phyloP scores from a whole-genome alignment of 2,888 invertebrate species.

The Apoderus coryli region DNA sequence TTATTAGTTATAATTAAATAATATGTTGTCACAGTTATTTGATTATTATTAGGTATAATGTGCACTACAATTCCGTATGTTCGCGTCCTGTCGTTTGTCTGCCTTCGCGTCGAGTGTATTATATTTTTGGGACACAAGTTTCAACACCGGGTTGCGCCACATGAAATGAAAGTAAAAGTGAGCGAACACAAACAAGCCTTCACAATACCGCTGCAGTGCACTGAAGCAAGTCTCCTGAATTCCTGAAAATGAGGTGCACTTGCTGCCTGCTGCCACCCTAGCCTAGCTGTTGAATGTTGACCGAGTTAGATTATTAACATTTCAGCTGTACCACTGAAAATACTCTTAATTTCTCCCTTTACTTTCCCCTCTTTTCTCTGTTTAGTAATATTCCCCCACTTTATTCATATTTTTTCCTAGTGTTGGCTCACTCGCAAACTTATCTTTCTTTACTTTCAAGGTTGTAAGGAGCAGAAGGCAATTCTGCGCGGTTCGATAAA shows the following conservation, averaged over 20 bases:
- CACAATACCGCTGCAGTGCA: slow-evolving; percentile 20
- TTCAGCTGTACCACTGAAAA: too few relatives aligned
- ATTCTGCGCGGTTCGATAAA: slow-evolving; percentile 19
- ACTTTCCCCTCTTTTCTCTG: slow-evolving; percentile 36
- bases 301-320: too few relatives aligned
- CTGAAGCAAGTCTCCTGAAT: slow-evolving; percentile 22
- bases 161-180: slow-evolving; percentile 38
- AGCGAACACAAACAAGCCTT: slow-evolving; percentile 28
- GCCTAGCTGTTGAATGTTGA: too few relatives aligned
- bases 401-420: slow-evolving; percentile 33
- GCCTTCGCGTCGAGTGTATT: slow-evolving; percentile 30
- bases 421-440: slow-evolving; percentile 31
- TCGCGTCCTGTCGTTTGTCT: too few relatives aligned
- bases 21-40: too few relatives aligned
- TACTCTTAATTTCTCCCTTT: slow-evolving; percentile 35
- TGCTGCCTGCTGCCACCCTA: too few relatives aligned
- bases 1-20: too few relatives aligned
- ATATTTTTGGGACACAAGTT: slow-evolving; percentile 34
- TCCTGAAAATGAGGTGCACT: too few relatives aligned
- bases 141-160: slow-evolving; percentile 33
- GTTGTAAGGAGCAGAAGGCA: slow-evolving; percentile 25
- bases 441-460: slow-evolving; percentile 34
- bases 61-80: too few relatives aligned
- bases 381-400: slow-evolving; percentile 29
- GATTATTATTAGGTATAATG: too few relatives aligned